Base-by-base conservation (phyloP, 2,888 invertebrate genomes). In the Scotopteryx bipunctaria region DNA sequence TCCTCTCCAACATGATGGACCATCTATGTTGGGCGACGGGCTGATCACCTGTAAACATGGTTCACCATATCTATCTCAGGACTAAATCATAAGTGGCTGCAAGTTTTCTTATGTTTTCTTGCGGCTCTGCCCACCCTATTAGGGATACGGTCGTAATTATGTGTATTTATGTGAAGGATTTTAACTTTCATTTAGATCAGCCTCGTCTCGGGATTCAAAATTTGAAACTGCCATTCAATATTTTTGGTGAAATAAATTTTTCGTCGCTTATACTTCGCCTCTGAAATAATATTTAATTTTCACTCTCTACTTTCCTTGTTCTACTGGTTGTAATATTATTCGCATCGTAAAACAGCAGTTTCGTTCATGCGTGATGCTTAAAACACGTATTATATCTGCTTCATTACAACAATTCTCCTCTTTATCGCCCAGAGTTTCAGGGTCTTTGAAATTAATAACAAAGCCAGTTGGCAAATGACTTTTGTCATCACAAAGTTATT, bases 401-500 rank as follows among this genome's bases (percentile, higher is more conserved):
- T n/a, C 9, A 25, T 25, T 25, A 9, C n/a, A 25, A 25, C 9
- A 25, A 25, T n/a, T n/a, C n/a, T n/a, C n/a, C n/a, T n/a, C 25
- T 25, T 19, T 25, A n/a, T 25, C n/a, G 25, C 11, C 8, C 25
- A 25, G 9, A 3, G 11, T 9, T 27, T 11, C 3, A 21, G 27
- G 27, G 9, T 27, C 13, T n/a, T 6, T 11, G 11, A 21, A 13
- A 36, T 5, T 36, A 21, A 17, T 16, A 17, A 11, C 14, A 31
- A 31, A 42, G 14, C 14, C n/a, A 5, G 19, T 41, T 19, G 6
- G 9, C 16, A 31, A 31, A 32, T 21, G 36, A 33, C 4, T 16
- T 25, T 17, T 32, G 11, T 32, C 23, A 27, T 19, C 33, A 14
- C 16, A 5, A 14, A 45, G 32, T 15, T 47, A 38, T 42, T 53